These are phyloP conservation scores for Chaitophorus viminalis DNA, from an alignment of 2,888 invertebrate genomes.

Conservation along the genomic window DNA sequence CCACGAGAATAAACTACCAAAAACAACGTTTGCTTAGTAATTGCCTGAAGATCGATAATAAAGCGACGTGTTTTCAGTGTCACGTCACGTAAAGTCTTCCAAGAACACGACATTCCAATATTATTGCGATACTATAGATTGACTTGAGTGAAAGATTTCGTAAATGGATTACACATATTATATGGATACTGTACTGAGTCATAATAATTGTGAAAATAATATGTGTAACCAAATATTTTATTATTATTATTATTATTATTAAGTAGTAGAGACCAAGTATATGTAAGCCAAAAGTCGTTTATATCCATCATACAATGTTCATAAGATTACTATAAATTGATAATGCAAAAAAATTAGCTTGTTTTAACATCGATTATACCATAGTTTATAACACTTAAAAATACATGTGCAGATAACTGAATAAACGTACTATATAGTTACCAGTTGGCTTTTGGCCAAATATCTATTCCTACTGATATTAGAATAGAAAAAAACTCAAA, in stretches of 20 bases:
- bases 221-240: background rate
- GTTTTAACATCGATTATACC: background rate
- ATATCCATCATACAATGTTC: background rate
- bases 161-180: background rate
- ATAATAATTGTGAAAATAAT: background rate
- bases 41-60: background rate
- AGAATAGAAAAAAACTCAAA: no score
- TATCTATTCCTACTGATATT: no score
- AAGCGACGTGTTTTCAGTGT: background rate
- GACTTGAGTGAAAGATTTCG: slow-evolving; percentile 43
- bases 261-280: background rate
- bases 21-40: background rate
- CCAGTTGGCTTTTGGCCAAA: background rate
- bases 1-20: background rate
- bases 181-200: background rate
- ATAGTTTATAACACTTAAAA: background rate
- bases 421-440: background rate
- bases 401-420: background rate
- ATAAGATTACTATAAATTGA: background rate
- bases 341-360: background rate
- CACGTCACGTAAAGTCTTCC: slow-evolving; percentile 9
- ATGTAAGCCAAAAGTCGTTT: background rate
- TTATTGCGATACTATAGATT: background rate
- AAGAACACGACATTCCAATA: background rate
- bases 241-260: background rate